These are phyloP conservation scores for Lycocerus yunnanus DNA, from an alignment of 2,888 invertebrate species.

Conservation along the genomic window DNA sequence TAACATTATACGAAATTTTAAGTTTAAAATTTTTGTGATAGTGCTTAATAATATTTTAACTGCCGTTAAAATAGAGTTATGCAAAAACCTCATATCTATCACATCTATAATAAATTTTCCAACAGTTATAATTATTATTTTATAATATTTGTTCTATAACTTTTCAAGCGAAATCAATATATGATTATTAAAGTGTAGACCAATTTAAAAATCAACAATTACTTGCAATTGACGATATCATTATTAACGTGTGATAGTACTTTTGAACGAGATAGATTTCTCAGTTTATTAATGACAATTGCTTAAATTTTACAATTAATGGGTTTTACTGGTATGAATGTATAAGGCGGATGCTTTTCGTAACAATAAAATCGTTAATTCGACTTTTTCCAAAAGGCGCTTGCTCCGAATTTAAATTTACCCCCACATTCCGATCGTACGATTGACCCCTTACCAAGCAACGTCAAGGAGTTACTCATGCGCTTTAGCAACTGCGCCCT, in stretches of 20 bases:
- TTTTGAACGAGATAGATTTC: background rate
- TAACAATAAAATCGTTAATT: conserved; percentile 12
- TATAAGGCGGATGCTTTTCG: background rate
- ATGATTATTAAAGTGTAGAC: background rate
- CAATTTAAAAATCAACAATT: background rate
- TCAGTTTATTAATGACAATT: conserved; percentile 4
- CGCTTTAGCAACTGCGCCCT: background rate
- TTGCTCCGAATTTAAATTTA: conserved; percentile 5
- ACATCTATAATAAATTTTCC: too few relatives aligned
- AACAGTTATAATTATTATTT: too few relatives aligned
- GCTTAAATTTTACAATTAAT: conserved; percentile 5
- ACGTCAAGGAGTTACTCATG: background rate
- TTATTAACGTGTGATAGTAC: conserved; percentile 2
- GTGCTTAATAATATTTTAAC: too few relatives aligned
- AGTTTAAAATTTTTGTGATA: too few relatives aligned
- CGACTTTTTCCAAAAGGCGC: background rate
- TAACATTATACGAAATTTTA: too few relatives aligned
- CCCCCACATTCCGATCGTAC: conserved; percentile 15
- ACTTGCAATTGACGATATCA: background rate
- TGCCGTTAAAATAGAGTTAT: too few relatives aligned
- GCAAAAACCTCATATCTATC: too few relatives aligned
- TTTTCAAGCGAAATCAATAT: background rate
- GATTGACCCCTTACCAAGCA: conserved; percentile 1
- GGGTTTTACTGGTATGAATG: background rate
- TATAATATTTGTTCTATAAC: background rate